Evolutionary conservation across 2,888 invertebrate species (phyloP).

Genomic region (Leptinotarsa haldemani): DNA sequence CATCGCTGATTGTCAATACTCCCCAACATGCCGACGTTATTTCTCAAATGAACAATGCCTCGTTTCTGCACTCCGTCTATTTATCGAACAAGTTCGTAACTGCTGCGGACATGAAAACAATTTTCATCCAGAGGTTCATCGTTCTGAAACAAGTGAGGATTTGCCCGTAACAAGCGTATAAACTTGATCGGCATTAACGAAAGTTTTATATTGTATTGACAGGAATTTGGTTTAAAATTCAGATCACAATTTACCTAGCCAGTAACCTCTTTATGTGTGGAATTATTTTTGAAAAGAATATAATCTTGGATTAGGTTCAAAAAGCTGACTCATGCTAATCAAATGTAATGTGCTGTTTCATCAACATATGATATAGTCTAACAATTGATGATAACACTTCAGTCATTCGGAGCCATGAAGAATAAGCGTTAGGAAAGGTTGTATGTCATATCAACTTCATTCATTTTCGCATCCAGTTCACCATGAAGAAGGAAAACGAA

Average conservation of each 20-base stretch:
- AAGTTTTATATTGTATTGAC: background rate
- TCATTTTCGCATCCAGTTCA: no score
- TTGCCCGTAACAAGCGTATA: slow-evolving; percentile 6
- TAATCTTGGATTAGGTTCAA: no score
- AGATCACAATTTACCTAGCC: background rate
- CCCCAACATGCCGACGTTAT: background rate
- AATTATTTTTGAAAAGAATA: no score
- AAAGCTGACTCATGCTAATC: no score
- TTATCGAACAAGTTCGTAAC: slow-evolving; percentile 18
- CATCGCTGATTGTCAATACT: slow-evolving; percentile 12
- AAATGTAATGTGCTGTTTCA: no score
- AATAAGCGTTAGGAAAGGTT: no score
- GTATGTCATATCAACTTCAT: no score
- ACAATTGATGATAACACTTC: no score
- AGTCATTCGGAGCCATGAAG: no score
- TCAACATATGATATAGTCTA: no score
- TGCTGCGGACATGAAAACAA: slow-evolving; percentile 27
- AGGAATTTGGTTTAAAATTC: background rate
- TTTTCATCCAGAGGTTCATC: slow-evolving; percentile 31
- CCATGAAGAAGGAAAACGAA: no score
- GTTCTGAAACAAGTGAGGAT: slow-evolving; percentile 25
- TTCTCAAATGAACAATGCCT: slow-evolving; percentile 22
- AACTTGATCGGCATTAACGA: slow-evolving; percentile 6
- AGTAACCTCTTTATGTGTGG: no score
- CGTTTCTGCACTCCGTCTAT: slow-evolving; percentile 7